Evolutionary conservation across 1,140 invertebrate species (phyloP), one percentile per base, ranked within the genome.

Genomic region (Cephus cinctus): DNA sequence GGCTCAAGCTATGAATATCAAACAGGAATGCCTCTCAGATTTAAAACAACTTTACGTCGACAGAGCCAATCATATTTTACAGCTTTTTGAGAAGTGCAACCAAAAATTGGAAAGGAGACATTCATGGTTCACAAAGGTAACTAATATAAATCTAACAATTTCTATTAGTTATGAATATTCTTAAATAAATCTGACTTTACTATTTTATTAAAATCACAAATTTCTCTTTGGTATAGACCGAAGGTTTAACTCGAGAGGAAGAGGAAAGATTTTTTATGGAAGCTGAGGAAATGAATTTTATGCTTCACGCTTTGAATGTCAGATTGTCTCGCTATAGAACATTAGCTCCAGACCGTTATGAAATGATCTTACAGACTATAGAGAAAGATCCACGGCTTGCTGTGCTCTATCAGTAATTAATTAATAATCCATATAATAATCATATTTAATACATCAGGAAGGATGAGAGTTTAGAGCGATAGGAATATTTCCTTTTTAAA

Each of bases 11-110:
- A 19, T 56, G 12, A 46, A 66, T 8, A 55, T 79, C 1, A 71
- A 67, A 48, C 57, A 80, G 2, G 61, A 73, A 4, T 84, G 82
- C 34, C 53, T 84, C 0, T 64, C 67, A n/a, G 82, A 85, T 45
- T 78, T 81, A 16, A 83, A 82, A 56, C 56, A 75, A 2, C 54
- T 67, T 2, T 57, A 78, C n/a, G 49, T 81, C 0, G 55, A 70
- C 2, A 70, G 81, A 35, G 77, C 80, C 0, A 82, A 82, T 58
- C 63, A 67, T 31, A 75, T 85, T 41, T 75, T 81, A 52, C 56
- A 61, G 8, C 67, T 75, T 38, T 81, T 82, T 44, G 78, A 83
- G 44, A 65, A 71, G 5, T 57, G 39, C 15, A 54, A 38, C 4
- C 19, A 44, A 1, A 41, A 67, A 19, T 19, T 69, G 11, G 41